These are phyloP conservation scores for Epirrhoe alternata DNA, from an alignment of 2,888 invertebrate genomes.

Conservation along the genomic window DNA sequence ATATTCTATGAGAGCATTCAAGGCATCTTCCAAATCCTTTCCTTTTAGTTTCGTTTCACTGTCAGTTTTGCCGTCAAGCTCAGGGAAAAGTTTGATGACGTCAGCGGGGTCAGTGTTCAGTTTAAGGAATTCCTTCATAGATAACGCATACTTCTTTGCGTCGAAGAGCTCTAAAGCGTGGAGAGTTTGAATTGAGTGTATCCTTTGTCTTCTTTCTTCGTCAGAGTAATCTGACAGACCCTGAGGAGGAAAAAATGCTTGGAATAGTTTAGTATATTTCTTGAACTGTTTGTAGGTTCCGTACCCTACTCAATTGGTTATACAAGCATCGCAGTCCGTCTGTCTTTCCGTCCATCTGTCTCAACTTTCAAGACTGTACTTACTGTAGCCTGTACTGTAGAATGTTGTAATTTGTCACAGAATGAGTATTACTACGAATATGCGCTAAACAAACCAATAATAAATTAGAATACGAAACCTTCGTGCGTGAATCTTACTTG, in stretches of 20 bases:
- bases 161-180: conserved; percentile 96
- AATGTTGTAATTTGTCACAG: too few relatives aligned
- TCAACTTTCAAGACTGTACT: too few relatives aligned
- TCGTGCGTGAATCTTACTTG: too few relatives aligned
- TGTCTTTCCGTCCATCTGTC: too few relatives aligned
- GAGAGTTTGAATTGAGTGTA: conserved; percentile 94
- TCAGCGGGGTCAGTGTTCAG: conserved; percentile 97
- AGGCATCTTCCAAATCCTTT: conserved; percentile 93
- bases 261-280: not conserved
- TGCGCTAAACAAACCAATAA: too few relatives aligned
- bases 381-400: too few relatives aligned
- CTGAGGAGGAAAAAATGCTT: conserved; percentile 73
- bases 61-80: conserved; percentile 87
- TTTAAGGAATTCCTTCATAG: conserved; percentile 96
- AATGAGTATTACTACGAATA: too few relatives aligned
- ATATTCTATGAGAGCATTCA: conserved; percentile 95
- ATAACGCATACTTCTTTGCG: conserved; percentile 93
- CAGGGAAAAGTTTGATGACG: conserved; percentile 97
- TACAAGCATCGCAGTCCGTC: too few relatives aligned
- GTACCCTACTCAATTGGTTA: too few relatives aligned
- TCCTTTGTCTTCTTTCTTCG: conserved; percentile 91
- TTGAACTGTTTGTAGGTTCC: not conserved
- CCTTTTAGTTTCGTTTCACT: conserved; percentile 86
- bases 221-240: conserved; percentile 92
- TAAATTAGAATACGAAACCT: too few relatives aligned